A percentile compares a stretch with the other conserved stretches of the same genome.
Evolutionary conservation across 2,113 vertebrate species (phyloP).

Genomic region (Entosphenus tridentatus): DNA sequence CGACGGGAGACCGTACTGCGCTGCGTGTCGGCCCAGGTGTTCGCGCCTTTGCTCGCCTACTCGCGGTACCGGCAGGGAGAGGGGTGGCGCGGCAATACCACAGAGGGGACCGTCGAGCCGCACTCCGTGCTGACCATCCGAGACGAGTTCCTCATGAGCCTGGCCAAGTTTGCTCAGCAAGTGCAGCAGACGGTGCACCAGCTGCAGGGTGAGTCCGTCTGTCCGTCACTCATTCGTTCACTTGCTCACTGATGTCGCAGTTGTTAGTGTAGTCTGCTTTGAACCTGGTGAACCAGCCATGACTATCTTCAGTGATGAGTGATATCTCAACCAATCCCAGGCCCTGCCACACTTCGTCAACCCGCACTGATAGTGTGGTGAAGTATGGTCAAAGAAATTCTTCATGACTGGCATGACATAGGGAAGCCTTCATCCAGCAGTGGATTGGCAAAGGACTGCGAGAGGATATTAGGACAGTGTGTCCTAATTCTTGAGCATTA

Average conservation of each 20-base stretch:
- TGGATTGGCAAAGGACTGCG: no score
- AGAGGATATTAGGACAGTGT: no score
- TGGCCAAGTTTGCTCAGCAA: conserved; percentile 26
- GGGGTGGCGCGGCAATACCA: background rate
- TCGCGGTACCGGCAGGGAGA: background rate
- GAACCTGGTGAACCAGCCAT: background rate
- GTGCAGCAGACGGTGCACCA: conserved; percentile 29
- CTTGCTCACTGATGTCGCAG: background rate
- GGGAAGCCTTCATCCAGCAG: no score
- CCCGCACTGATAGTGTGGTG: background rate
- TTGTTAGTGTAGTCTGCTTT: background rate
- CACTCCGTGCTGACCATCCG: conserved; percentile 14
- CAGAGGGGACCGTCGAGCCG: conserved; percentile 13
- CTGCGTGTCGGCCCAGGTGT: background rate
- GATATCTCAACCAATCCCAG: background rate
- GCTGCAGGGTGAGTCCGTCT: conserved; percentile 24
- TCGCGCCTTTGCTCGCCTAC: background rate
- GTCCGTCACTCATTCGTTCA: background rate
- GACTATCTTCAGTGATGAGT: background rate
- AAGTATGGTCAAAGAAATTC: no score
- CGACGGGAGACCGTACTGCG: background rate
- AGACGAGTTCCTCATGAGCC: conserved; percentile 33
- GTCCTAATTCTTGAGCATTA: no score
- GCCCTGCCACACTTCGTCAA: background rate
- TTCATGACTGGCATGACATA: no score